phyloP scores from a whole-genome alignment of 2,888 invertebrate species.

The Drosophila demipolita region DNA sequence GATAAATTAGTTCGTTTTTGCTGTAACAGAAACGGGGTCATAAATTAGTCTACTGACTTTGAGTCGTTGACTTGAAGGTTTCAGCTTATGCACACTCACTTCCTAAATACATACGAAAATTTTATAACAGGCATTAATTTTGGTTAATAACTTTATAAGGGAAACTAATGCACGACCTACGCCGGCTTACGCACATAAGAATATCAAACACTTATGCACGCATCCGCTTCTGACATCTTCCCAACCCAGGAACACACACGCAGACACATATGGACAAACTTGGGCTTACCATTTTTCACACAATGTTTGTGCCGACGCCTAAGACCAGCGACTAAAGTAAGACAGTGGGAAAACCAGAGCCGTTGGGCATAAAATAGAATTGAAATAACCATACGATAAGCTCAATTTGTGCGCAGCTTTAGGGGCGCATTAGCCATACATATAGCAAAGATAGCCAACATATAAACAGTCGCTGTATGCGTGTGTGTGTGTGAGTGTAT shows the following conservation, averaged over 20 bases:
- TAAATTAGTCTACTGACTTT: constrained; percentile 22
- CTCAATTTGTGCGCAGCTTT: constrained; percentile 81
- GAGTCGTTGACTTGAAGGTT: constrained; percentile 25
- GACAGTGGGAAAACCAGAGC: constrained; percentile 21
- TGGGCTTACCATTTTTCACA: constrained; percentile 75
- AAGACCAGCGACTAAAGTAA: constrained; percentile 42
- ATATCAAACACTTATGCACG: constrained; percentile 46
- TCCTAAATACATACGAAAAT: constrained; percentile 75
- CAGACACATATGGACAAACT: constrained; percentile 25
- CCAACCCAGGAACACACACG: background rate
- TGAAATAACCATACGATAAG: constrained; percentile 81
- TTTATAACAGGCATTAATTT: constrained; percentile 78
- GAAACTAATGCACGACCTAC: constrained; percentile 51
- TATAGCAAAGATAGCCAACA: constrained; percentile 78
- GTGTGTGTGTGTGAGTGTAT: constrained; percentile 36
- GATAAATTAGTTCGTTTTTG: constrained; percentile 1
- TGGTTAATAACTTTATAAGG: constrained; percentile 77
- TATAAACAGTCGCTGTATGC: constrained; percentile 29
- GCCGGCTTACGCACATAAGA: constrained; percentile 29
- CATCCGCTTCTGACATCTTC: constrained; percentile 10
- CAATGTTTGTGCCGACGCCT: constrained; percentile 58
- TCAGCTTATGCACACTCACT: constrained; percentile 65
- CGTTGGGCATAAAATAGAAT: constrained; percentile 78
- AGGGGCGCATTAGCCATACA: constrained; percentile 77
- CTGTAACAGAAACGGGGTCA: constrained; percentile 1